Base-by-base conservation (phyloP, 2,888 invertebrate genomes). In the Anagyrus pseudococci region DNA sequence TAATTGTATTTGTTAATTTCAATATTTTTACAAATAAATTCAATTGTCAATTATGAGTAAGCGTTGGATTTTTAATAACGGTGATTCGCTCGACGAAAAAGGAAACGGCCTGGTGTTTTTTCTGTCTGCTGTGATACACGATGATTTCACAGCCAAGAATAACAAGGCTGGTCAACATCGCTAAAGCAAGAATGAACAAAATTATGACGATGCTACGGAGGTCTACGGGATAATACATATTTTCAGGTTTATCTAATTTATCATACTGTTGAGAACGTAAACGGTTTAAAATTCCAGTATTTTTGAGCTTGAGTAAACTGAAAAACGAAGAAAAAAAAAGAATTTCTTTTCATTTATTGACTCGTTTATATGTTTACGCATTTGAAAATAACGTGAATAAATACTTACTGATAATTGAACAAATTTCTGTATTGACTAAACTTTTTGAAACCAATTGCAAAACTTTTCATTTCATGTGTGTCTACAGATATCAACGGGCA, bases 331-430 rank as follows among this genome's bases (percentile, higher is more conserved):
- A n/a, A n/a, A n/a, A n/a, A n/a, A n/a, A n/a, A n/a, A n/a, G n/a
- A n/a, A n/a, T n/a, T n/a, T n/a, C n/a, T n/a, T n/a, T n/a, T n/a
- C n/a, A n/a, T n/a, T n/a, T n/a, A n/a, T n/a, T 41, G 10, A 13
- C 2, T 46, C 22, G 8, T 19, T 2, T 20, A 1, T 1, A 10
- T 50, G 10, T 2, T 13, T 10, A 50, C 17, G 15, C 4, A 20
- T 19, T n/a, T 4, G 22, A 17, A 25, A 43, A 15, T 17, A 17
- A 41, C 13, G 22, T 20, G 15, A 15, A 2, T 22, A 33, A 23
- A 22, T 1, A 43, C 74, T 66, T 17, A 75, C 76, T 74, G 67
- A 56, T 69, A 68, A 71, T 74, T 74, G 13, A 77, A 54, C 19
- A 72, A n/a, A 4, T 26, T 40, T 1, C 70, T 74, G 33, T 70